These are phyloP conservation scores for Nixonia krombeini DNA, from an alignment of 1,140 invertebrate species.

Conservation along the genomic window DNA sequence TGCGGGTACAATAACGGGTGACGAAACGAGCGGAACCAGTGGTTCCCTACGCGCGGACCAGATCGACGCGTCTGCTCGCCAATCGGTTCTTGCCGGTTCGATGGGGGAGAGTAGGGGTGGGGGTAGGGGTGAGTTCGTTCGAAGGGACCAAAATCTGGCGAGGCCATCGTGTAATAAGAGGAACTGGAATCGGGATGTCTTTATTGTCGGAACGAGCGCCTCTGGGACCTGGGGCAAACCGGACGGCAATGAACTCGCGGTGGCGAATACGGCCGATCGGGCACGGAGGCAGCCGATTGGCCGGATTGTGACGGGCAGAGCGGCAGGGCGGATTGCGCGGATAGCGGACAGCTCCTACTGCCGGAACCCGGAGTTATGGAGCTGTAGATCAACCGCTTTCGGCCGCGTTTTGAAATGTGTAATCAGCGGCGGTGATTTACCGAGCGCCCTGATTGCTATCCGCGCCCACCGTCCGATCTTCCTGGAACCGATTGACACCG, in stretches of 20 bases:
- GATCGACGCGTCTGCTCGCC: too few species aligned
- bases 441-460: constrained; percentile 57
- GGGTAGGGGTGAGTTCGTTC: too few species aligned
- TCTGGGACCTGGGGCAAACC: constrained; percentile 16
- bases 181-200: constrained; percentile 44
- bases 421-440: constrained; percentile 66
- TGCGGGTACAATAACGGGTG: too few species aligned
- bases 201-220: constrained; percentile 38
- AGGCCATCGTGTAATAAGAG: constrained; percentile 52
- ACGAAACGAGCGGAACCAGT: not conserved
- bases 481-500: constrained; percentile 36
- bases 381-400: constrained; percentile 64
- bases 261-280: constrained; percentile 10
- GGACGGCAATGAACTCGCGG: constrained; percentile 32
- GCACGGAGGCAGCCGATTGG: not conserved
- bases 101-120: too few species aligned
- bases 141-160: constrained; percentile 41
- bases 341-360: constrained; percentile 23
- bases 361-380: constrained; percentile 56
- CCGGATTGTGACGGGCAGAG: constrained; percentile 19
- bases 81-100: too few species aligned
- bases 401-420: constrained; percentile 66
- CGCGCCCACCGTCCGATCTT: constrained; percentile 39
- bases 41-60: too few species aligned
- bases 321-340: constrained; percentile 23